Percentiles rank a stretch among this genome's conserved stretches.
Evolutionary conservation across 2,113 vertebrate species (phyloP).

Genomic region (Rostratula benghalensis): DNA sequence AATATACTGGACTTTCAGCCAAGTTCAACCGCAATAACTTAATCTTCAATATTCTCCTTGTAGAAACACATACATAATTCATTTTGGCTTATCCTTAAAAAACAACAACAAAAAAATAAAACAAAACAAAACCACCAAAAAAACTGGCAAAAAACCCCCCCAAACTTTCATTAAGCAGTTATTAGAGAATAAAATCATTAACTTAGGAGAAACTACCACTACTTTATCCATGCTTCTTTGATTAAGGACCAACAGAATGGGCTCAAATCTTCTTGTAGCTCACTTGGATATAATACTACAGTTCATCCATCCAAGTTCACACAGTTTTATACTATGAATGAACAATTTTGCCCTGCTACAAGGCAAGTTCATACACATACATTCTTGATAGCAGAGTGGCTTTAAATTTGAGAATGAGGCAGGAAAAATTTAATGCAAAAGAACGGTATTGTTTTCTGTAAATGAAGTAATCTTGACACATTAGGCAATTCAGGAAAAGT

Average conservation of each 20-base stretch:
- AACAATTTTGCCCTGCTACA: not conserved
- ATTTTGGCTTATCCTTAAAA: not conserved
- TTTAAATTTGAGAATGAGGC: slow-evolving; percentile 76
- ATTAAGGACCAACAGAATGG: slow-evolving; percentile 40
- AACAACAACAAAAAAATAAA: no score
- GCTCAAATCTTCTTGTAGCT: not conserved
- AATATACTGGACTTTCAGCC: not conserved
- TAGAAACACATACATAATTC: not conserved
- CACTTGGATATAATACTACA: not conserved
- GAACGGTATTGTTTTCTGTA: not conserved
- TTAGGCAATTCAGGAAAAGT: slow-evolving; percentile 11
- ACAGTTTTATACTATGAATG: not conserved
- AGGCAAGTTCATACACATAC: not conserved
- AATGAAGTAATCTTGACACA: not conserved
- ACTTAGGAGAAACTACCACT: not conserved
- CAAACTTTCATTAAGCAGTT: not conserved
- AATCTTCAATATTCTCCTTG: not conserved
- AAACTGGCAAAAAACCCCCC: not conserved
- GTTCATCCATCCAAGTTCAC: not conserved
- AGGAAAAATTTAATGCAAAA: slow-evolving; percentile 30
- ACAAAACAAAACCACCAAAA: not conserved
- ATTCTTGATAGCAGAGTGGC: slow-evolving; percentile 71
- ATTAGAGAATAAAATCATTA: not conserved
- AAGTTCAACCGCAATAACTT: not conserved
- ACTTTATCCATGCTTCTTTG: not conserved